These are phyloP conservation scores for Strigamia transsilvanica DNA, from an alignment of 2,888 invertebrate species.

Conservation along the genomic window DNA sequence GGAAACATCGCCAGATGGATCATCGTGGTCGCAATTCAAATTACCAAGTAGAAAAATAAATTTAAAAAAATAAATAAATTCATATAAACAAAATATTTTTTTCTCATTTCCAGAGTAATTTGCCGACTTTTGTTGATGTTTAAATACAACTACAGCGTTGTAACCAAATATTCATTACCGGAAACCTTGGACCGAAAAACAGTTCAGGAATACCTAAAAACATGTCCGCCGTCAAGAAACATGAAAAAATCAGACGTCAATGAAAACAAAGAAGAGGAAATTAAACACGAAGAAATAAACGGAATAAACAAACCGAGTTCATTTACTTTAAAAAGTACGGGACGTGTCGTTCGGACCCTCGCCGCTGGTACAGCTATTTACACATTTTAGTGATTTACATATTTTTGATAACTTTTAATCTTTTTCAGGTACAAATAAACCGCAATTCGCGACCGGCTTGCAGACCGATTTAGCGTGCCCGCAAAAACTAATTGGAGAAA, in stretches of 20 bases:
- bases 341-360: not conserved
- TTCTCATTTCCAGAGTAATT: not conserved
- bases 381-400: not conserved
- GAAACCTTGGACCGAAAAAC: not conserved
- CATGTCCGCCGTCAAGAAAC: not conserved
- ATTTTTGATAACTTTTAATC: not conserved
- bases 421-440: not conserved
- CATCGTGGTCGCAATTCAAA: not conserved
- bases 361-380: not conserved
- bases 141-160: constrained; percentile 4
- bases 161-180: not conserved
- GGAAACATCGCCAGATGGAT: constrained; percentile 6
- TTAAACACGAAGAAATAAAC: not conserved
- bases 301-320: not conserved
- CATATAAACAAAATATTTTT: not conserved
- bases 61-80: not conserved
- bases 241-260: not conserved
- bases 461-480: not conserved
- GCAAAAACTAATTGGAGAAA: constrained; percentile 12
- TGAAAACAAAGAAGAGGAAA: not conserved
- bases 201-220: not conserved
- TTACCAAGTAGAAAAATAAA: not conserved
- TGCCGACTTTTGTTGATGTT: not conserved
- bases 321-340: constrained; percentile 1
- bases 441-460: not conserved